A percentile compares a stretch with the other conserved stretches of the same genome.
These are phyloP conservation scores for Parelbella ahira DNA, from an alignment of 2,888 invertebrate species.

Conservation along the genomic window DNA sequence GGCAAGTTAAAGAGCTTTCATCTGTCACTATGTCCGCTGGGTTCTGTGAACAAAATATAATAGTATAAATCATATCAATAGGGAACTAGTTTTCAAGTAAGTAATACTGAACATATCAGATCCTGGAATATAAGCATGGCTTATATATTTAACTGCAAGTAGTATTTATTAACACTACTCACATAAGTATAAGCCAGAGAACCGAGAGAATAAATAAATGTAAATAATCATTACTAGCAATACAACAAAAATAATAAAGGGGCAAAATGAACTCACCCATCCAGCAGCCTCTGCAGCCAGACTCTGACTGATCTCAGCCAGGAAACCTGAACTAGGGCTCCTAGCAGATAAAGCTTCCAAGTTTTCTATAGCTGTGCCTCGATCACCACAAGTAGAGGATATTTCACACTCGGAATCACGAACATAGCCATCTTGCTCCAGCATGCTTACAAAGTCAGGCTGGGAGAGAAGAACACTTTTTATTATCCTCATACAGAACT, in stretches of 20 bases:
- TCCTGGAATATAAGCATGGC: no score
- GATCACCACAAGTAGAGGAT: constrained; percentile 58
- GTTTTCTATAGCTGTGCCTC: constrained; percentile 73
- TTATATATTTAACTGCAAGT: no score
- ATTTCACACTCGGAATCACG: constrained; percentile 69
- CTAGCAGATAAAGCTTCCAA: constrained; percentile 73
- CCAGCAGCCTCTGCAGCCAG: constrained; percentile 57
- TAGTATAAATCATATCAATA: no score
- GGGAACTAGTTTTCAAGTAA: no score
- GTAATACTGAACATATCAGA: no score
- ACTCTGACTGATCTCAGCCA: constrained; percentile 75
- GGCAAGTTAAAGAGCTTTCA: constrained; percentile 54
- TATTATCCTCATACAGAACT: no score
- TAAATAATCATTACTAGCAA: no score
- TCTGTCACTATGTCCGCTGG: constrained; percentile 51
- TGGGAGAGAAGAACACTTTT: constrained; percentile 38
- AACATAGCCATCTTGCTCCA: constrained; percentile 67
- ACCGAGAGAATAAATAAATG: no score
- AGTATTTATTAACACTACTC: no score
- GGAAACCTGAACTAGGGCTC: constrained; percentile 70
- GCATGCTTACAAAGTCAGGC: constrained; percentile 68
- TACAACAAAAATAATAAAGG: no score
- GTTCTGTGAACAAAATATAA: constrained; percentile 41
- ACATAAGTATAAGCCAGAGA: no score
- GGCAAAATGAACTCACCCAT: no score